A percentile compares a stretch with the other conserved stretches of the same genome.
Conservation (phyloP, 2,888 invertebrate genomes). For the Cheilosia urbana region DNA sequence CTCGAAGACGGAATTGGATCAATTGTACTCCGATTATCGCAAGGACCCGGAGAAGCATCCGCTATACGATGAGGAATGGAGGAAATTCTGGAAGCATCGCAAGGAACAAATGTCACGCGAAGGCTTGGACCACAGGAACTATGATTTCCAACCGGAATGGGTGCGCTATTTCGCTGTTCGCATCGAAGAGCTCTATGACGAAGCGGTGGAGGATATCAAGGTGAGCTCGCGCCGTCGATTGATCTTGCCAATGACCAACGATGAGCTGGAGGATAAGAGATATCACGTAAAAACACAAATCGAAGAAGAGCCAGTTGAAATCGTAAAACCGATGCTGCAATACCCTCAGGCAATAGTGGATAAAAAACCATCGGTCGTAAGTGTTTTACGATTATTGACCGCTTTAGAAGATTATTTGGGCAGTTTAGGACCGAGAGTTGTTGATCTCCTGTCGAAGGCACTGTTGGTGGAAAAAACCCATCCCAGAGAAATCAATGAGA, state of each 20-base stretch:
- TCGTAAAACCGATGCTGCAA: background rate
- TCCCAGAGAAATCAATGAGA: conserved; percentile 88
- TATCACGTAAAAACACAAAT: conserved; percentile 87
- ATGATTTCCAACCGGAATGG: conserved; percentile 95
- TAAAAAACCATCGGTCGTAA: conserved; percentile 85
- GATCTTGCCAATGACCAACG: conserved; percentile 81
- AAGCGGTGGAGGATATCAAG: conserved; percentile 86
- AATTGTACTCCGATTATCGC: conserved; percentile 85
- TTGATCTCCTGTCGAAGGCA: conserved; percentile 85
- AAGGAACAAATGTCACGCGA: conserved; percentile 88
- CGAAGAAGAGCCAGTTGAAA: conserved; percentile 38
- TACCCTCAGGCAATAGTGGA: conserved; percentile 77
- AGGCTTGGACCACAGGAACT: conserved; percentile 87
- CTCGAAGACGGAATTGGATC: conserved; percentile 78
- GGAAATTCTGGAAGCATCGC: conserved; percentile 92
- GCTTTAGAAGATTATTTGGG: conserved; percentile 92
- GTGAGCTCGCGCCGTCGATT: conserved; percentile 79
- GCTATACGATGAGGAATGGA: conserved; percentile 93
- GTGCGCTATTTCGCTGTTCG: conserved; percentile 91
- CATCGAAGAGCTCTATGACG: conserved; percentile 90
- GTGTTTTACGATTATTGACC: conserved; percentile 89
- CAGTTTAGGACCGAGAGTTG: conserved; percentile 90
- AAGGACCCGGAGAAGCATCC: conserved; percentile 94
- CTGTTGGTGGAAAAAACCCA: conserved; percentile 80
- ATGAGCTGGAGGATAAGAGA: conserved; percentile 86